Base-by-base conservation (phyloP, 2,888 invertebrate species). In the Tanytarsus gracilentus region DNA sequence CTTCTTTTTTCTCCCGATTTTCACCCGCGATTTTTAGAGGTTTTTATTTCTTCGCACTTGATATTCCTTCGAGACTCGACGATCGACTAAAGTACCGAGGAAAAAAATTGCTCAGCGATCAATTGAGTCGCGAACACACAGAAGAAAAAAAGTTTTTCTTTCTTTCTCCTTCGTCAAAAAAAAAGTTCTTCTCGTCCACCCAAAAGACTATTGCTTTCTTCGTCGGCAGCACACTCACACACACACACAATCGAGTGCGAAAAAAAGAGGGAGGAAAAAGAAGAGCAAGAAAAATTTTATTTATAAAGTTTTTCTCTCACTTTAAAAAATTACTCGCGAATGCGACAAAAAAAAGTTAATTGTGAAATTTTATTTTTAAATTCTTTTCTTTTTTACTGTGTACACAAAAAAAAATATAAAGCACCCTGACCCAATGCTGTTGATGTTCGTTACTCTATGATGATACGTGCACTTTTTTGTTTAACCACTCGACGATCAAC, bases 51-150 rank as follows among this genome's bases (percentile, higher is more conserved):
- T 58, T 58, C 58, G 58, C 58, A 58, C 58, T 58, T 58, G 58
- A 58, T 58, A 58, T 44, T 58, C 48, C 58, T 58, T 48, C 58
- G 58, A 58, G 58, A 58, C 58, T 58, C 58, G 48, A 58, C 58
- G 58, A 58, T 58, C 58, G 58, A 58, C 58, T 58, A 30, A 58
- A 58, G 27, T 48, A 44, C 39, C 39, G 29, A 40, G 18, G 44
- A 44, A 44, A 44, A 44, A 44, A 36, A 36, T 36, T 55, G 26
- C 39, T 29, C n/a, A n/a, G n/a, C 58, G 58, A 58, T 58, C 58
- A 58, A 44, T 44, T 40, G 16, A 23, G 44, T 44, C 11, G 44
- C 23, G n/a, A n/a, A n/a, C 44, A 23, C 44, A 23, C 21, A 44
- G 18, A 44, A 23, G 44, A 9, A 44, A 33, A 58, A 53, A 53